Evolutionary conservation across 2,113 vertebrate species (phyloP).

Genomic region (Urocolius indicus): DNA sequence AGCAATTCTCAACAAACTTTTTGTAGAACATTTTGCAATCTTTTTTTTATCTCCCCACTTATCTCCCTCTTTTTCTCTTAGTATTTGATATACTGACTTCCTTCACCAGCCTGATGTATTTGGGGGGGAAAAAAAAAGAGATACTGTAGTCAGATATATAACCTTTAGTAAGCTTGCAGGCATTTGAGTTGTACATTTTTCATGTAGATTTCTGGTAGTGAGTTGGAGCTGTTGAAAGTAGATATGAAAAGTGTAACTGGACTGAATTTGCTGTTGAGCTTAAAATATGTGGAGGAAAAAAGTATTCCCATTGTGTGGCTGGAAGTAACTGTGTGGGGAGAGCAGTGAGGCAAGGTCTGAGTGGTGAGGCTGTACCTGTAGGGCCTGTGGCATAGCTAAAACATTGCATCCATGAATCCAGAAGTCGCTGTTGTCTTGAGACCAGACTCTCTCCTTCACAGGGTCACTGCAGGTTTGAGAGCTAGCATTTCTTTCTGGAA

Average conservation of each 20-base stretch:
- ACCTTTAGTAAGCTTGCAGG: neutral
- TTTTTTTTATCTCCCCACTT: neutral
- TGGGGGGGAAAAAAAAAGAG: conserved; percentile 21
- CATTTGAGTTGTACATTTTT: neutral
- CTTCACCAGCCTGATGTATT: conserved; percentile 28
- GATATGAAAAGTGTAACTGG: neutral
- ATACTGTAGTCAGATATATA: neutral
- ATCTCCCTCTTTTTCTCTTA: neutral
- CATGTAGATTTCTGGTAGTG: neutral
- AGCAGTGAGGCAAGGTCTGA: neutral
- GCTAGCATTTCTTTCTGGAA: neutral
- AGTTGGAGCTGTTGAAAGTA: neutral
- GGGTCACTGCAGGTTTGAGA: neutral
- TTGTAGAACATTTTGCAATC: neutral
- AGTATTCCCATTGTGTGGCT: neutral
- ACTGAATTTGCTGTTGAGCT: neutral
- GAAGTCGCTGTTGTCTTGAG: neutral
- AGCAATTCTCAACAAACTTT: neutral
- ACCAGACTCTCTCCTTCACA: fast-evolving
- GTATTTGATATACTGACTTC: conserved; percentile 14
- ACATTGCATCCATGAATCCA: neutral
- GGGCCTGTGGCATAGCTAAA: neutral
- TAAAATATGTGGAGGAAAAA: neutral
- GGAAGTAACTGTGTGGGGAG: neutral
- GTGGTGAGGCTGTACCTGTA: neutral